A percentile compares a stretch with the other conserved stretches of the same genome.
phyloP scores from a whole-genome alignment of 2,113 vertebrate genomes.

The Psilopogon haemacephalus region DNA sequence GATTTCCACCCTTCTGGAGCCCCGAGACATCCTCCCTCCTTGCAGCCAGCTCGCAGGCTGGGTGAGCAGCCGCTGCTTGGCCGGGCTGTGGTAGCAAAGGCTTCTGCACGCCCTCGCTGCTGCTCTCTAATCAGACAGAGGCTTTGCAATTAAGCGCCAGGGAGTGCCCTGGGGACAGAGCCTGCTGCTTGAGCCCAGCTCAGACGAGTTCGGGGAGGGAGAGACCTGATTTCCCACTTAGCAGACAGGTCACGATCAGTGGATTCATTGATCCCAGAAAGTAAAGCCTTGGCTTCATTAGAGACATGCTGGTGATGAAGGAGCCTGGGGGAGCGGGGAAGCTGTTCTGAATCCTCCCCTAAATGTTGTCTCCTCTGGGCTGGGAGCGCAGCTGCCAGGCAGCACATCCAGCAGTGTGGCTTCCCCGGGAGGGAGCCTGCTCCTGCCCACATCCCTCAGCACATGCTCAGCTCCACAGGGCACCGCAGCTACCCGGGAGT shows the following conservation, averaged over 20 bases:
- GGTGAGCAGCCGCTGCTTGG: background rate
- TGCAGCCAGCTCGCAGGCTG: background rate
- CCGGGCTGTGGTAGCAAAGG: background rate
- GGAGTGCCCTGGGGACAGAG: slow-evolving; percentile 35
- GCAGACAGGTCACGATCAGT: slow-evolving; percentile 56
- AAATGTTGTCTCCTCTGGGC: background rate
- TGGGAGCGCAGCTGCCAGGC: background rate
- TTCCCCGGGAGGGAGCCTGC: background rate
- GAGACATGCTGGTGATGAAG: slow-evolving; percentile 33
- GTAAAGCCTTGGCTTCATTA: slow-evolving; percentile 46
- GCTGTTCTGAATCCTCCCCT: slow-evolving; percentile 23
- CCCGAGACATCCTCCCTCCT: background rate
- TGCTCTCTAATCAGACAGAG: slow-evolving; percentile 30
- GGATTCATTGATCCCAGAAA: slow-evolving; percentile 63
- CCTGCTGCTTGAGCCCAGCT: slow-evolving; percentile 40
- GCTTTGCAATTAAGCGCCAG: slow-evolving; percentile 36
- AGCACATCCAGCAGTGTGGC: background rate
- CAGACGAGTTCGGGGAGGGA: slow-evolving; percentile 22
- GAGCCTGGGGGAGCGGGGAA: background rate
- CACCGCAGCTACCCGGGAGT: background rate
- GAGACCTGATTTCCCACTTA: slow-evolving; percentile 63
- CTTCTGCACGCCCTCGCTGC: background rate
- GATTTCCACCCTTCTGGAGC: background rate
- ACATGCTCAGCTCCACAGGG: fast-evolving
- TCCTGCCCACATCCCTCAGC: background rate